These are phyloP conservation scores for Phymanthus crucifer DNA, from an alignment of 92 coral and sea anemone species.

Conservation along the genomic window DNA sequence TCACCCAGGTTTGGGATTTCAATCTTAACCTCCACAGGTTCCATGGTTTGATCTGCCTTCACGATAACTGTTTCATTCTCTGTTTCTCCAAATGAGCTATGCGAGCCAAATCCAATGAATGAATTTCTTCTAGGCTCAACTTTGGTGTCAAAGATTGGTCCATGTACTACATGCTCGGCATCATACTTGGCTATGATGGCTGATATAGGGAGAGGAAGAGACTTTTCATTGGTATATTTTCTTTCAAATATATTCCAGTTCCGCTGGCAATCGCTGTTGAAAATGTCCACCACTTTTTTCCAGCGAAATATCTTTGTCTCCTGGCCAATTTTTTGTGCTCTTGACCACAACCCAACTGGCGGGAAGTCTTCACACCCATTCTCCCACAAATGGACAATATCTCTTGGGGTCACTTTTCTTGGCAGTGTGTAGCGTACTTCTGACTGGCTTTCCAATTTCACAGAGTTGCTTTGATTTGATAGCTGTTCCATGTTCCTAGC, in stretches of 20 bases:
- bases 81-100: constrained; percentile 4
- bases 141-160: constrained; percentile 69
- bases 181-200: constrained; percentile 92
- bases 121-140: constrained; percentile 32
- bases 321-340: constrained; percentile 98
- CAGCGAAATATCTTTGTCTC: constrained; percentile 99
- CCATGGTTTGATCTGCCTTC: constrained; percentile 38
- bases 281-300: constrained; percentile 95
- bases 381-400: constrained; percentile 97
- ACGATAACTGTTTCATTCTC: constrained; percentile 43
- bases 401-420: constrained; percentile 92
- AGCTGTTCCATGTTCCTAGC: constrained; percentile 29
- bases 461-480: constrained; percentile 25
- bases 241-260: constrained; percentile 78
- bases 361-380: constrained; percentile 96
- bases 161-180: constrained; percentile 74
- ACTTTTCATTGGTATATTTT: constrained; percentile 82
- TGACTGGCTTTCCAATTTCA: constrained; percentile 23
- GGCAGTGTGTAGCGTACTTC: constrained; percentile 90
- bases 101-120: constrained; percentile 9
- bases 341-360: constrained; percentile 88
- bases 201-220: constrained; percentile 82
- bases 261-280: constrained; percentile 78
- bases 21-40: constrained; percentile 44
- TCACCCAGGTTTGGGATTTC: constrained; percentile 37